Evolutionary conservation across 2,888 invertebrate genomes (phyloP), one percentile per base, ranked within the genome.

Genomic region (Drosophila subquinaria): DNA sequence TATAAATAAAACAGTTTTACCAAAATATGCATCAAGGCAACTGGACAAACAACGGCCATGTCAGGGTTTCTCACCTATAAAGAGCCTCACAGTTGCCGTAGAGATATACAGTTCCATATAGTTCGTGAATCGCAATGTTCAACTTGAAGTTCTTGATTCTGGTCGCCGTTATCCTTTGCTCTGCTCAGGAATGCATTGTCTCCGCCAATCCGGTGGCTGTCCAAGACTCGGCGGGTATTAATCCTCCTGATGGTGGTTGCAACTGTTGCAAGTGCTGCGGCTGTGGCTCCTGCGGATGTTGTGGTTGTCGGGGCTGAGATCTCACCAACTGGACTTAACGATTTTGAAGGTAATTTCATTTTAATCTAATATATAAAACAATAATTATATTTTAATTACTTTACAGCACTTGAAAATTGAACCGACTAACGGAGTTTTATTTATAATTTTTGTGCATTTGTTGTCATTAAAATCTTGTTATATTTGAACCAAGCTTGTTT

Each of bases 141-240:
- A 65, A 77, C 30, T 11, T 77, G 3, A 83, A 81, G 48, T 17
- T 81, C 13, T 51, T 81, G 43, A 55, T 83, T 27, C 55, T 83
- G 52, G 20, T 86, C 9, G 65, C 71, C 13, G 55, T 77, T 0
- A 45, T 71, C 40, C 51, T 79, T 0, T 79, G 76, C 47, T 45
- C 69, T 4, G 57, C 43, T 9, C 81, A 79, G 52, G 64, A 67
- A 1, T 62, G 48, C 20, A 47, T 42, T 2, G 8, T 56, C 27
- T 42, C 43, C 1, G 57, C 50, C 5, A 47, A 55, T 0, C 51
- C 79, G 0, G 40, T 45, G 13, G 8, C 4, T 13, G n/a, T 2
- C 8, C 1, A 5, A 2, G 23, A 17, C 0, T 10, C 17, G 4
- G 30, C 0, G 0, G 3, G 0, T 2, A 27, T 6, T 2, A 4